Evolutionary conservation across 2,113 vertebrate genomes (phyloP), one percentile per base, ranked within the genome.

Genomic region (Campylomormyrus tamandua): DNA sequence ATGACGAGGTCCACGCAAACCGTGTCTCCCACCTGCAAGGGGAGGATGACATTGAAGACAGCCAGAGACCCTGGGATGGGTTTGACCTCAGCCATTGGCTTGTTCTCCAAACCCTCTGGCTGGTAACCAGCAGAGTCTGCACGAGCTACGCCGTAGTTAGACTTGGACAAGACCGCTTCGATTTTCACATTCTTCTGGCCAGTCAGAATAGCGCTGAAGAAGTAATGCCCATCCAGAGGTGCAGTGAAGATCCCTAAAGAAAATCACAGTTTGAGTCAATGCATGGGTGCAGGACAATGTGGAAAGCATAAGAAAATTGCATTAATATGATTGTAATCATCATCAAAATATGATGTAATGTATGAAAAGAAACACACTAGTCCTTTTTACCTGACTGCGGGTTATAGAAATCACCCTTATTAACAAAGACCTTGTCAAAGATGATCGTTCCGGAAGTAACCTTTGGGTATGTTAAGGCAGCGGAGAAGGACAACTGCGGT

Each of bases 1-100:
- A 96, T 97, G 52, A 99, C 98, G 92, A 99, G 95, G 92, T 99
- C 98, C 5, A 99, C 94, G 49, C 97, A 99, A 48, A 99, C 97
- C 0, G 97, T 97, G 93, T 99, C 98, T 1, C 94, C 93, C 0
- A 93, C 92, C 89, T 96, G 96, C 92, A 99, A 96, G 0, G 96
- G 97, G 88, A 99, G 95, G 91, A 99, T 95, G 62, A 99, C 96
- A 94, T 96, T 98, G 94, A 99, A 99, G 50, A 99, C 95, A 0
- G 97, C 98, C 6, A 99, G 93, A 0, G 98, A 95, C 0, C 97
- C 97, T 0, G 97, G 95, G 15, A 94, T 95, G 46, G 95, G 95
- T 89, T 96, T 97, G 31, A 94, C 94, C 17, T 98, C 97, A 0
- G 95, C 97, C 92, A 97, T 95, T 0, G 98, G 98, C 87, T 98